A percentile compares a stretch with the other conserved stretches of the same genome.
Evolutionary conservation across 2,113 vertebrate species (phyloP).

Genomic region (Origma solitaria): DNA sequence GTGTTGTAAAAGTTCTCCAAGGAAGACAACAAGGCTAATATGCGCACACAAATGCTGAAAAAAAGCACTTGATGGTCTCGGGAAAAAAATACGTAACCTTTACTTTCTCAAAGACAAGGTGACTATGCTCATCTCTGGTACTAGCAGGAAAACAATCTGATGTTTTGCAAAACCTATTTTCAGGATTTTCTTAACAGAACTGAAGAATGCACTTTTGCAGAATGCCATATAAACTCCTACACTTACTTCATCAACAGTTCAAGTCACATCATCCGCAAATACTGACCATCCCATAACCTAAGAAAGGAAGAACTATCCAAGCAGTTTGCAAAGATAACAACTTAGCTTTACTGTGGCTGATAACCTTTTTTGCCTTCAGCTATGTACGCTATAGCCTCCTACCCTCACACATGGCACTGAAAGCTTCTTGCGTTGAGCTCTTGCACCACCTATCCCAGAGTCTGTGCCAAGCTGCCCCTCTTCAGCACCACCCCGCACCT

Average conservation of each 20-base stretch:
- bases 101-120: neutral
- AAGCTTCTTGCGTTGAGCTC: neutral
- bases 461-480: neutral
- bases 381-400: neutral
- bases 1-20: neutral
- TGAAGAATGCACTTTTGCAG: neutral
- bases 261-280: neutral
- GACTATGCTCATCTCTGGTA: neutral
- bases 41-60: neutral
- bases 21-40: neutral
- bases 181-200: neutral
- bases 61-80: neutral
- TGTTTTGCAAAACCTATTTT: neutral
- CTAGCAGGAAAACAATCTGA: rapidly evolving
- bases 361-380: neutral
- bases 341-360: neutral
- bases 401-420: neutral
- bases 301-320: neutral
- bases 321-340: neutral
- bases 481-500: neutral
- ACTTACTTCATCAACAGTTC: neutral
- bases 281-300: neutral
- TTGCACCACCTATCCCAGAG: neutral
- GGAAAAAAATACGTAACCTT: neutral
- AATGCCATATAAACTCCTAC: neutral